phyloP scores from a whole-genome alignment of 2,797 vertebrate genomes.

The Siniperca obscura region DNA sequence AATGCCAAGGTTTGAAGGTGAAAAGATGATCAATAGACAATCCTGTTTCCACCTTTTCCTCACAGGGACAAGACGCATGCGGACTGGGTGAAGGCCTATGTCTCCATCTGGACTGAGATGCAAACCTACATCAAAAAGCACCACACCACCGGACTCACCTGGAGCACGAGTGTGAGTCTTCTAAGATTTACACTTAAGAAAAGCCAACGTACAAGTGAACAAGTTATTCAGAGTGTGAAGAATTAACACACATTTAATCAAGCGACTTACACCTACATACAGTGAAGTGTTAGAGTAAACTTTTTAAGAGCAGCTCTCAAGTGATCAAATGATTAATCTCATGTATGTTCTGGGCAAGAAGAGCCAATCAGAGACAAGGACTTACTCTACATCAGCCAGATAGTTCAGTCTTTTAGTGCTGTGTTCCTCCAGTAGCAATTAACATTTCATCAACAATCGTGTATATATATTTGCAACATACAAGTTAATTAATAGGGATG shows the following conservation, averaged over 20 bases:
- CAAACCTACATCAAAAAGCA: constrained; percentile 94
- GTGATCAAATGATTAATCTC: neutral
- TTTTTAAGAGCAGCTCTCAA: neutral
- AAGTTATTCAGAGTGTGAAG: neutral
- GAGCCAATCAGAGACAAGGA: neutral
- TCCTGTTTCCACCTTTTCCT: neutral
- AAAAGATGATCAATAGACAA: neutral
- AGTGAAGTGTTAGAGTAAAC: neutral
- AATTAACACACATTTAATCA: neutral
- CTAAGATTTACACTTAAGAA: neutral
- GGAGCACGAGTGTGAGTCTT: constrained; percentile 92
- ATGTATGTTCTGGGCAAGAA: neutral
- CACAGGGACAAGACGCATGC: constrained; percentile 92
- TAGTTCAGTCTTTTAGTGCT: neutral
- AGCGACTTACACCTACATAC: neutral
- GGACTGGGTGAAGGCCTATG: constrained; percentile 94
- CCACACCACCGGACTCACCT: constrained; percentile 93
- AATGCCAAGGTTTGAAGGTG: neutral
- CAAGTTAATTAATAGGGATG: neutral
- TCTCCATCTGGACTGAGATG: constrained; percentile 93
- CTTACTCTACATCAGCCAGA: neutral
- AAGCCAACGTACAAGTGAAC: neutral
- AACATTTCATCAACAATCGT: too few relatives aligned
- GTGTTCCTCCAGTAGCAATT: neutral
- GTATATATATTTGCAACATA: too few relatives aligned